Base-by-base conservation (phyloP, 1,140 invertebrate genomes). In the Magallana angulata region DNA sequence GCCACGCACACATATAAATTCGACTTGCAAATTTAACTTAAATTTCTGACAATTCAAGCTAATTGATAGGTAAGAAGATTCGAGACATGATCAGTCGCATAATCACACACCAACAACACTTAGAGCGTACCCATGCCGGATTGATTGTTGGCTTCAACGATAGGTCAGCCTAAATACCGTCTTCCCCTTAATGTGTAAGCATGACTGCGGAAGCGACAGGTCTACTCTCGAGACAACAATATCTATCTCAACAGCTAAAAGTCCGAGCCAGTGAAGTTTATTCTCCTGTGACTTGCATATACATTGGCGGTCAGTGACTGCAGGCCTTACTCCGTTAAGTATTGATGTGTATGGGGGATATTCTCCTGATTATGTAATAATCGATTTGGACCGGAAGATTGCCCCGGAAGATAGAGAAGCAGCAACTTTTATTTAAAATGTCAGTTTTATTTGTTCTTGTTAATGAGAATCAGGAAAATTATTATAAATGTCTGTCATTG, bases 41-140 rank as follows among this genome's bases (percentile, higher is more conserved):
- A 76, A 30, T 76, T 76, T 76, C 68, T 48, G 68, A 30, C 68
- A 76, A 76, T 24, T 36, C 1, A 76, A 36, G 24, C 24, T 76
- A 76, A 76, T 76, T 76, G 68, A 76, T 76, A 76, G 68, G 68
- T 76, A 76, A 76, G 68, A 76, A 76, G 68, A 76, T 76, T 76
- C 36, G 24, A 12, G 24, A 18, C 68, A 30, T 76, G 24, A 76
- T 76, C 24, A 76, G 68, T 30, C 36, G 68, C 36, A 24, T 36
- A 36, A 76, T 76, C 36, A 76, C 18, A 76, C 68, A 5, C 24
- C 18, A 76, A 14, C 24, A 30, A 12, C 24, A 24, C 68, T 30
- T 76, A 18, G 14, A 76, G 3, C 36, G 36, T 48, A 48, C 2
- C 36, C 14, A 9, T 30, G 68, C 12, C 68, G 36, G 68, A 24